Conservation (phyloP, 2,888 invertebrate genomes). For the Hypolimnas misippus region DNA sequence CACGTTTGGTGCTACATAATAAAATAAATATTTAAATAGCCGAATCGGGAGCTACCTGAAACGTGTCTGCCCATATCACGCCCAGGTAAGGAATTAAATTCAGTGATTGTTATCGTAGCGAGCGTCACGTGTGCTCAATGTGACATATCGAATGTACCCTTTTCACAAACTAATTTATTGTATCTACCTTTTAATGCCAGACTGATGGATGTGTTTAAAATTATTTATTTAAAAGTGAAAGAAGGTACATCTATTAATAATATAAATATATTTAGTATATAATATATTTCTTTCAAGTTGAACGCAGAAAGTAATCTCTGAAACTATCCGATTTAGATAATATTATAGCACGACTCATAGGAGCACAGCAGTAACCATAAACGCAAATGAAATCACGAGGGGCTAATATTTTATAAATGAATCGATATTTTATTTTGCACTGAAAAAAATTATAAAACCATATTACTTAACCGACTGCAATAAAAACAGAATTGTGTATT, state of each 20-base stretch:
- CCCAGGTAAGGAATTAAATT: slow-evolving; percentile 4
- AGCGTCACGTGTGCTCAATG: slow-evolving; percentile 5
- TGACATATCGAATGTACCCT: slow-evolving; percentile 19
- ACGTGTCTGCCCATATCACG: background rate
- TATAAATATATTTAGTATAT: no score
- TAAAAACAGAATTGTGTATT: no score
- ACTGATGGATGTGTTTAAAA: background rate
- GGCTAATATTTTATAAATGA: no score
- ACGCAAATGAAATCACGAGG: no score
- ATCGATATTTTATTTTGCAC: no score
- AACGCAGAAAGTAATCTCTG: no score
- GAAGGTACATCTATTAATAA: background rate
- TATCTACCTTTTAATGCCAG: background rate
- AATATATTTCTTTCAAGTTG: no score
- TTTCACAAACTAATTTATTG: slow-evolving; percentile 13
- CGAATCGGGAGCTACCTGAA: background rate
- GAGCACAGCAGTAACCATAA: no score
- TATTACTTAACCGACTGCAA: no score
- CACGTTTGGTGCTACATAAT: background rate
- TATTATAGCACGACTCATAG: no score
- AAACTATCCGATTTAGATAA: no score
- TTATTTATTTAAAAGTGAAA: background rate
- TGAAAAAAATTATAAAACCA: no score
- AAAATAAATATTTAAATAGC: slow-evolving; percentile 1
- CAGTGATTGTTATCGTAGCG: background rate